phyloP scores from a whole-genome alignment of 2,797 vertebrate genomes.

The Poeciliopsis paucimaculata region DNA sequence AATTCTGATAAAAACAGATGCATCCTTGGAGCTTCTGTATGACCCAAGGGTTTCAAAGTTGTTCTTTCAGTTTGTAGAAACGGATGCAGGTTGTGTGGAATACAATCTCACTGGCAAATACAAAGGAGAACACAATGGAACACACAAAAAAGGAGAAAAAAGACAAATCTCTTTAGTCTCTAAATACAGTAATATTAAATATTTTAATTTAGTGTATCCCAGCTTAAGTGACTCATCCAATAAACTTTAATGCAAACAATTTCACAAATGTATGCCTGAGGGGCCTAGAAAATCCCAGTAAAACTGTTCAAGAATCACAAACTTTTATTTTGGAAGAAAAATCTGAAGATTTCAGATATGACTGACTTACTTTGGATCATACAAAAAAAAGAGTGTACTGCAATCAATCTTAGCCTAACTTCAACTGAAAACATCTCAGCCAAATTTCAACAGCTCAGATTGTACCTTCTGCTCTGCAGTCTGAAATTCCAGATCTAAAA shows the following conservation, averaged over 20 bases:
- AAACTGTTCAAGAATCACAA: background rate
- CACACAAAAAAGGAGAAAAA: background rate
- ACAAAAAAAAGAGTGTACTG: background rate
- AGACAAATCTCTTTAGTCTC: background rate
- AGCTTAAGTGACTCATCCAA: background rate
- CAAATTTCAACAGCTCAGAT: background rate
- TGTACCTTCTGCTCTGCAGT: constrained; percentile 1
- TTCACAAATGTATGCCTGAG: background rate
- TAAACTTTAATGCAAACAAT: background rate
- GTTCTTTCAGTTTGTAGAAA: background rate
- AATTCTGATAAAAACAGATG: background rate
- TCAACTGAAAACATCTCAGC: background rate
- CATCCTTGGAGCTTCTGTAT: background rate
- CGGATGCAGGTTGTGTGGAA: background rate
- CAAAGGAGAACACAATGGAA: background rate
- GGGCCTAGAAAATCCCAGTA: background rate
- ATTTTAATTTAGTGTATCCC: background rate
- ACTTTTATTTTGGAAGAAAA: background rate
- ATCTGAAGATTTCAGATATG: background rate
- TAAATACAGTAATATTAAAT: background rate
- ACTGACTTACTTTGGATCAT: background rate
- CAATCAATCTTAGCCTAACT: background rate
- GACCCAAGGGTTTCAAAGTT: background rate
- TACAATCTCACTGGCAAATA: background rate
- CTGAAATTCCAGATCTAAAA: constrained; percentile 28